These are phyloP conservation scores for Stictocephala bisonia DNA, from an alignment of 2,888 invertebrate genomes.

Conservation along the genomic window DNA sequence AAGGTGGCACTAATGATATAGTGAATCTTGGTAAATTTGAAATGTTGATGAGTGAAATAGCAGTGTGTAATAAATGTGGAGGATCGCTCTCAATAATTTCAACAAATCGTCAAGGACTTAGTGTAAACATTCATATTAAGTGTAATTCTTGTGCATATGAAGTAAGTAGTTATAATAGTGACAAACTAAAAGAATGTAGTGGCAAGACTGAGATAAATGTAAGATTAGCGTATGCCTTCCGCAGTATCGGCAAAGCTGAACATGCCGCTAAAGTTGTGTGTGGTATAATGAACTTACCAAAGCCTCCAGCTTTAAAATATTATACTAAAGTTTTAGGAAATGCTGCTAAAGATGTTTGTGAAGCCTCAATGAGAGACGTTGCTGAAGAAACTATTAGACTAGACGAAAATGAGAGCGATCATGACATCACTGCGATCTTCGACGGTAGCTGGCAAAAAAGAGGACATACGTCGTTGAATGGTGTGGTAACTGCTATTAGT, in stretches of 20 bases:
- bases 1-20: not conserved
- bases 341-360: constrained; percentile 1
- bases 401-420: not conserved
- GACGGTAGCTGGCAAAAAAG: too few species aligned
- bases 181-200: not conserved
- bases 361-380: too few species aligned
- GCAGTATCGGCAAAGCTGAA: constrained; percentile 27
- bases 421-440: constrained; percentile 5
- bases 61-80: not conserved
- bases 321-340: not conserved
- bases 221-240: constrained; percentile 29
- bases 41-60: not conserved
- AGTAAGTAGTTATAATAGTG: not conserved
- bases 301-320: constrained; percentile 10
- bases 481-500: not conserved
- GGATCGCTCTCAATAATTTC: not conserved
- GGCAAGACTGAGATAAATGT: constrained; percentile 26
- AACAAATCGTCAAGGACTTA: not conserved
- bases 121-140: not conserved
- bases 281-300: constrained; percentile 38
- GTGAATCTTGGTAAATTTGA: not conserved
- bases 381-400: constrained; percentile 5
- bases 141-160: constrained; percentile 3
- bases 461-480: constrained; percentile 9
- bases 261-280: constrained; percentile 43